phyloP scores from a whole-genome alignment of 2,797 vertebrate genomes.

The Spatula versicolor region DNA sequence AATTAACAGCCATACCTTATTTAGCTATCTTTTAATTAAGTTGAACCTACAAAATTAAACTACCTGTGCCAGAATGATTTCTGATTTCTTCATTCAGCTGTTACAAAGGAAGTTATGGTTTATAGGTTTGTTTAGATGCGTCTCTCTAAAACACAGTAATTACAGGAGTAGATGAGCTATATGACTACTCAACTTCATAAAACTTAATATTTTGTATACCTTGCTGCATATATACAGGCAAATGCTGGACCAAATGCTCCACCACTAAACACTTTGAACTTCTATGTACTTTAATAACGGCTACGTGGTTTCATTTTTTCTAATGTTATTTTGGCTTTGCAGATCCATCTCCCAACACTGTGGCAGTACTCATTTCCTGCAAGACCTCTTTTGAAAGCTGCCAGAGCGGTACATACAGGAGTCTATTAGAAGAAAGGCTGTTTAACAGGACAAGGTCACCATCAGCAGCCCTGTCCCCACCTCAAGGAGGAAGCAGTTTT shows the following conservation, averaged over 20 bases:
- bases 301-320: not conserved
- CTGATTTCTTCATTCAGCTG: not conserved
- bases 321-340: not conserved
- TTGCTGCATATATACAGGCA: not conserved
- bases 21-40: not conserved
- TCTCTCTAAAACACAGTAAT: not conserved
- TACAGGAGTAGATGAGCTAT: not conserved
- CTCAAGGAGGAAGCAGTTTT: not conserved
- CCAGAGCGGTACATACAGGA: not conserved
- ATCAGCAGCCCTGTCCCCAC: fast-evolving
- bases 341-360: not conserved
- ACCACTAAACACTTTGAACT: not conserved
- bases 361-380: not conserved
- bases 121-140: not conserved
- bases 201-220: not conserved
- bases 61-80: not conserved
- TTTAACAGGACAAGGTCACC: fast-evolving
- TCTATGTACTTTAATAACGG: not conserved
- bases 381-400: not conserved
- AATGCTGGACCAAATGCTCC: not conserved
- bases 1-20: not conserved
- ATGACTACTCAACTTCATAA: not conserved
- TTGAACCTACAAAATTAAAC: not conserved
- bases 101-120: not conserved
- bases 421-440: too few species aligned